These are phyloP conservation scores for Scyliorhinus canicula DNA, from an alignment of 2,797 vertebrate species.

Conservation along the genomic window DNA sequence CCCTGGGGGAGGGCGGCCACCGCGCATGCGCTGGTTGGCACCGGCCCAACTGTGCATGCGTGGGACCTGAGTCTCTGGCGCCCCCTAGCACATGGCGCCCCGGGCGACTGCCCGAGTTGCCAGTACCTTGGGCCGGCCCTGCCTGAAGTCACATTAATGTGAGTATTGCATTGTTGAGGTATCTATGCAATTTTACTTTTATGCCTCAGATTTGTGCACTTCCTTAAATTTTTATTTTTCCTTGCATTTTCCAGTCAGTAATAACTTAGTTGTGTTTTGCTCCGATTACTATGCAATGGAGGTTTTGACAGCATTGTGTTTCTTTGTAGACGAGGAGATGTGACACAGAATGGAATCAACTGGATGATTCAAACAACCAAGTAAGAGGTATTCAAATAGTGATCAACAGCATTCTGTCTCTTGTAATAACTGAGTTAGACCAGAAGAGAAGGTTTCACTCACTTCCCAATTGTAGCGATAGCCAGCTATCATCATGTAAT, in stretches of 20 bases:
- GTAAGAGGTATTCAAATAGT: slow-evolving; percentile 12
- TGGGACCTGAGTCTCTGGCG: too few relatives aligned
- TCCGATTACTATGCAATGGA: not conserved
- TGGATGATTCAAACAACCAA: not conserved
- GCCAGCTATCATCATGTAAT: slow-evolving; percentile 1
- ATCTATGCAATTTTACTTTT: not conserved
- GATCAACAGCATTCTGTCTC: slow-evolving; percentile 13
- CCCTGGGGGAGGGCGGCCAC: too few relatives aligned
- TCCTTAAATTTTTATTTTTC: not conserved
- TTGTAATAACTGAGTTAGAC: not conserved
- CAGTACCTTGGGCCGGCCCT: too few relatives aligned
- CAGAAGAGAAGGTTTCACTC: not conserved
- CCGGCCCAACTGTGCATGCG: too few relatives aligned
- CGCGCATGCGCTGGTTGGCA: too few relatives aligned
- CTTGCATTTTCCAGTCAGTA: not conserved
- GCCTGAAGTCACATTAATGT: too few relatives aligned
- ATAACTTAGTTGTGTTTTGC: not conserved
- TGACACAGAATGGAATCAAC: not conserved
- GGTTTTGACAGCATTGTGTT: not conserved
- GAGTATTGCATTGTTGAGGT: not conserved
- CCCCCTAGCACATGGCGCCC: too few relatives aligned
- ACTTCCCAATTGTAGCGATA: not conserved
- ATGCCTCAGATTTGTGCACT: not conserved
- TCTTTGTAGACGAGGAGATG: not conserved
- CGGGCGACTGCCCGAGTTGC: too few relatives aligned